A percentile compares a stretch with the other conserved stretches of the same genome.
Evolutionary conservation across 35 echinoderm and acorn worm species (phyloP).

Genomic region (Eucidaris tribuloides): DNA sequence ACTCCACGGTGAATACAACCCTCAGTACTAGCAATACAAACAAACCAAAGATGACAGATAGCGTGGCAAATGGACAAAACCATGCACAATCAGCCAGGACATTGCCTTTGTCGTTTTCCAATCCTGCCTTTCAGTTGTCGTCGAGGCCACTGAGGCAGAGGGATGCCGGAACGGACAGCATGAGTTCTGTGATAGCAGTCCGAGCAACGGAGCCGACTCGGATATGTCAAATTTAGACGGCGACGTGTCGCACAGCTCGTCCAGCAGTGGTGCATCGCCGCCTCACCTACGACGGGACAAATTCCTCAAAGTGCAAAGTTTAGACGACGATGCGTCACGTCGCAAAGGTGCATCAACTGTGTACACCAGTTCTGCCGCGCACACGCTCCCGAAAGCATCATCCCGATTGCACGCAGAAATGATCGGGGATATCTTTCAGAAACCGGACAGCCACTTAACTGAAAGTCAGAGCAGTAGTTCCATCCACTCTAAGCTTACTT

Average conservation of each 20-base stretch:
- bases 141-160: conserved; percentile 34
- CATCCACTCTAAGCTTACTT: conserved; percentile 1
- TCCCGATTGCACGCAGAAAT: conserved; percentile 48
- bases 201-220: conserved; percentile 43
- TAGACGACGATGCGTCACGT: background rate
- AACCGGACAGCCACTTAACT: conserved; percentile 21
- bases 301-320: background rate
- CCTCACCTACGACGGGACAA: background rate
- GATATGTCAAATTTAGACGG: conserved; percentile 71
- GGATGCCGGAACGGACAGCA: conserved; percentile 70
- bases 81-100: background rate
- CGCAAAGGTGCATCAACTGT: conserved; percentile 11
- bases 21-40: conserved; percentile 30
- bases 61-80: background rate
- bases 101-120: conserved; percentile 85
- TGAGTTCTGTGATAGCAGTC: conserved; percentile 74
- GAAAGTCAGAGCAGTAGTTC: conserved; percentile 67
- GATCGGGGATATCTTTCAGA: conserved; percentile 46
- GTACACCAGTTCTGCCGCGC: conserved; percentile 16
- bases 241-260: conserved; percentile 75
- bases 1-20: background rate
- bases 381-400: conserved; percentile 86
- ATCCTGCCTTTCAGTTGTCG: conserved; percentile 84
- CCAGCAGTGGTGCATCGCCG: conserved; percentile 67
- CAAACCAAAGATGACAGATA: conserved; percentile 28